phyloP scores from a whole-genome alignment of 2,888 invertebrate species.

The Calliopum simillimum region DNA sequence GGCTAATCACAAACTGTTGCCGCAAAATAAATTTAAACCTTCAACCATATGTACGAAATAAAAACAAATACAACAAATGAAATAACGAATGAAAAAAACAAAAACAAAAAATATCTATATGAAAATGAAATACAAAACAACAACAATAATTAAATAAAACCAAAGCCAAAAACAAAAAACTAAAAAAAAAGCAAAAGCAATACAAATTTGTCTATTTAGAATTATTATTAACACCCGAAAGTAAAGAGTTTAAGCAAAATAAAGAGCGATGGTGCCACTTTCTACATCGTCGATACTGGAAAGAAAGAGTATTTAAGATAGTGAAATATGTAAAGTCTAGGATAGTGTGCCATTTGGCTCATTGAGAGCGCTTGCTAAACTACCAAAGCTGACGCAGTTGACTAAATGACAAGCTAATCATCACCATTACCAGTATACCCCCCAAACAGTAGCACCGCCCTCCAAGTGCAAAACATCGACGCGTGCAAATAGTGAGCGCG shows the following conservation, averaged over 20 bases:
- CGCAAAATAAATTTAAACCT: slow-evolving; percentile 42
- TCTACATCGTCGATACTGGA: slow-evolving; percentile 5
- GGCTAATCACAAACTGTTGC: slow-evolving; percentile 51
- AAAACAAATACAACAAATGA: slow-evolving; percentile 42
- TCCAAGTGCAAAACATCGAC: too few species aligned
- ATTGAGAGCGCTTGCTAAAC: too few species aligned
- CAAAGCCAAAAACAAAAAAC: slow-evolving; percentile 41
- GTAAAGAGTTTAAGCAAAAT: slow-evolving; percentile 13
- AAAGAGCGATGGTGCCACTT: slow-evolving; percentile 4
- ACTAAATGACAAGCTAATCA: too few species aligned
- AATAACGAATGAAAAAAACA: slow-evolving; percentile 45
- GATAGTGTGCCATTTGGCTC: too few species aligned
- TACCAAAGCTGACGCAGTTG: too few species aligned
- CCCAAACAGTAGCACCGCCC: too few species aligned
- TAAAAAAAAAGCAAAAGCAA: slow-evolving; percentile 37
- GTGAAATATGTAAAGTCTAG: too few species aligned
- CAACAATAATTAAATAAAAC: slow-evolving; percentile 39
- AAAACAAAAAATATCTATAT: slow-evolving; percentile 21
- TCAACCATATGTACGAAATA: slow-evolving; percentile 23
- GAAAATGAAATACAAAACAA: slow-evolving; percentile 32
- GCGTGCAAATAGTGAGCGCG: too few species aligned
- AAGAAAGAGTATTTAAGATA: background rate
- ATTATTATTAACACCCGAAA: slow-evolving; percentile 54
- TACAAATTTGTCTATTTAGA: slow-evolving; percentile 56
- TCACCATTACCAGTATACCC: too few species aligned